Conservation (phyloP, 2,797 vertebrate genomes). For the Labeo calbasu region DNA sequence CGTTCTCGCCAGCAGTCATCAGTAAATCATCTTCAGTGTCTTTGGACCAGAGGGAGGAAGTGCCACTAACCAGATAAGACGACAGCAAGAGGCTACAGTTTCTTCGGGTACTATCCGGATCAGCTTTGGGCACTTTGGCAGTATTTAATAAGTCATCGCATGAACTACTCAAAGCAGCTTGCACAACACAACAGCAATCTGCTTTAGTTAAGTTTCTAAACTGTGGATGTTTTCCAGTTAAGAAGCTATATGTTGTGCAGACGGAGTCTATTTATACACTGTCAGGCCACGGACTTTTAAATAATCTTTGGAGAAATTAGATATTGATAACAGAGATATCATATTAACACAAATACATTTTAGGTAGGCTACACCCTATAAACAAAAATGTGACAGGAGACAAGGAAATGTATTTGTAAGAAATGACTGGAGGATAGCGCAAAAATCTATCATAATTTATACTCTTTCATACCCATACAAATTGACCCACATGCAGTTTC, state of each 20-base stretch:
- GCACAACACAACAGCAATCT: conserved; percentile 25
- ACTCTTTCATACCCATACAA: conserved; percentile 63
- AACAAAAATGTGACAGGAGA: conserved; percentile 25
- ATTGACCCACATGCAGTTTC: conserved; percentile 70
- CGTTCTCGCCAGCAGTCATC: conserved; percentile 94
- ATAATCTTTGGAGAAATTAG: conserved; percentile 17
- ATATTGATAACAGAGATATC: conserved; percentile 26
- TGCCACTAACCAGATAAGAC: conserved; percentile 95
- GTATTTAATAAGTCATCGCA: conserved; percentile 47
- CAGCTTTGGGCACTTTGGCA: conserved; percentile 23
- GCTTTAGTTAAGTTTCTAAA: conserved; percentile 42
- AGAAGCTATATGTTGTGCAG: conserved; percentile 40
- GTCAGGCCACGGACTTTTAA: conserved; percentile 21
- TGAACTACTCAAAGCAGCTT: conserved; percentile 37
- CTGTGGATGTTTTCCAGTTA: conserved; percentile 33
- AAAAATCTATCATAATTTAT: conserved; percentile 64
- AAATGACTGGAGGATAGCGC: conserved; percentile 24
- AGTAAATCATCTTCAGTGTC: conserved; percentile 92
- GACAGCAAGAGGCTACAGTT: not conserved
- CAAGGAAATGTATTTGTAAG: not conserved
- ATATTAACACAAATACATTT: conserved; percentile 23
- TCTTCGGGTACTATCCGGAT: conserved; percentile 1
- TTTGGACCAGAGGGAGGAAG: conserved; percentile 96
- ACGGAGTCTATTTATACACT: conserved; percentile 16
- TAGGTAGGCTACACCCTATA: not conserved